Percentiles rank a stretch among this genome's conserved stretches.
Conservation (phyloP, 2,113 vertebrate species). For the Porphyrio hochstetteri region DNA sequence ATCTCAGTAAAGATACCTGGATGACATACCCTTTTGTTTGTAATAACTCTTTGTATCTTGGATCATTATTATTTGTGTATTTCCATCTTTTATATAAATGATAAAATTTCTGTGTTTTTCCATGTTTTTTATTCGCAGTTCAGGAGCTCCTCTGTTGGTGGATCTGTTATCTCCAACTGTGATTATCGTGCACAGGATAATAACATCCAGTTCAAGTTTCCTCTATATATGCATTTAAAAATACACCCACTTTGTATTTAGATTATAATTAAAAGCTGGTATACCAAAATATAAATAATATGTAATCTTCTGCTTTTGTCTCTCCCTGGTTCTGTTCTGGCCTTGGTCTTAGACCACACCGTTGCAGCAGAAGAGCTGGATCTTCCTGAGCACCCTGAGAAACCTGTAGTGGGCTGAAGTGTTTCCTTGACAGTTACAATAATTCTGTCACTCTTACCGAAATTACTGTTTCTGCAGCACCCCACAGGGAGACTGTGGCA, state of each 20-base stretch:
- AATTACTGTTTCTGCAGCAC: background rate
- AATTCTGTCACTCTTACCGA: slow-evolving; percentile 14
- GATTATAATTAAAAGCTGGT: background rate
- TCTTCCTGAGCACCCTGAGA: background rate
- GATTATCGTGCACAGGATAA: background rate
- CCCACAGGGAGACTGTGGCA: background rate
- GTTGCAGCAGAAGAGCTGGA: background rate
- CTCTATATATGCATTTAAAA: background rate
- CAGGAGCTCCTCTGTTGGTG: background rate
- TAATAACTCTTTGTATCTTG: background rate
- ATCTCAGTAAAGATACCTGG: background rate
- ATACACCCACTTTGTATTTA: background rate
- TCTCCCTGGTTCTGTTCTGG: background rate
- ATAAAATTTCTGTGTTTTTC: background rate
- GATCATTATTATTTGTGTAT: background rate
- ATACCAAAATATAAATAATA: background rate
- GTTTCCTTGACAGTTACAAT: background rate
- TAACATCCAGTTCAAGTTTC: background rate
- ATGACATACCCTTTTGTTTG: background rate
- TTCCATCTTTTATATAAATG: background rate
- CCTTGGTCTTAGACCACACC: background rate
- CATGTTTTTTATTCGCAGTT: background rate
- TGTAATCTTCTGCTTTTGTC: background rate
- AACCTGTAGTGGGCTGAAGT: background rate
- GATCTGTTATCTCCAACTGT: background rate